Conservation (phyloP, 2,888 invertebrate genomes). For the Drosophila meridiana region DNA sequence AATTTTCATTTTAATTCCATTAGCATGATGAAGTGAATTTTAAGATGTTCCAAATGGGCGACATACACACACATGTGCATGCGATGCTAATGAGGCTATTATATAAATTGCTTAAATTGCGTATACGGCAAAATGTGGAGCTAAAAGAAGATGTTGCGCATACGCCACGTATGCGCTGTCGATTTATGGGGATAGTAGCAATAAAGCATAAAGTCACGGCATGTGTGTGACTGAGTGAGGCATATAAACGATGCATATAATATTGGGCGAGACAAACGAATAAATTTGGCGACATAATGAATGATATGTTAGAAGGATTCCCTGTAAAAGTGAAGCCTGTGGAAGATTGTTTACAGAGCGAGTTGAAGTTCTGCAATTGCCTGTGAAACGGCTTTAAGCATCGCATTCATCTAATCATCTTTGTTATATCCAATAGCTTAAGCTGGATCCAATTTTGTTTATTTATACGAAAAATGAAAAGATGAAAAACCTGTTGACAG, state of each 20-base stretch:
- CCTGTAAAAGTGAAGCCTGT: background rate
- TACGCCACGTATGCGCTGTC: constrained; percentile 30
- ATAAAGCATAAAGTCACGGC: constrained; percentile 21
- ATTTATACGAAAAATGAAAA: background rate
- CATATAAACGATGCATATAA: constrained; percentile 49
- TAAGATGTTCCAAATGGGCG: constrained; percentile 29
- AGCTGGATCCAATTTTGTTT: background rate
- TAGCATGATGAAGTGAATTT: constrained; percentile 68
- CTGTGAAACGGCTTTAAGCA: background rate
- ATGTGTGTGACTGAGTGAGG: constrained; percentile 1
- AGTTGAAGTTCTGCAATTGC: background rate
- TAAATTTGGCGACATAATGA: constrained; percentile 30
- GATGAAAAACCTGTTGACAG: constrained; percentile 47
- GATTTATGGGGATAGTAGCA: constrained; percentile 46
- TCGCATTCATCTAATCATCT: background rate
- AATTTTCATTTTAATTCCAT: constrained; percentile 77
- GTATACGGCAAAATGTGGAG: constrained; percentile 68
- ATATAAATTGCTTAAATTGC: constrained; percentile 78
- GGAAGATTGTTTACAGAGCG: background rate
- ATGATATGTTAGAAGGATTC: background rate
- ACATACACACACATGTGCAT: constrained; percentile 13
- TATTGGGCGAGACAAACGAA: constrained; percentile 23
- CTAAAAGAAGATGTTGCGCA: constrained; percentile 39
- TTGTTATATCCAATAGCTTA: background rate
- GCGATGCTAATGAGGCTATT: constrained; percentile 73